phyloP scores from a whole-genome alignment of 1,140 invertebrate genomes.

The Diachasmimorpha longicaudata region DNA sequence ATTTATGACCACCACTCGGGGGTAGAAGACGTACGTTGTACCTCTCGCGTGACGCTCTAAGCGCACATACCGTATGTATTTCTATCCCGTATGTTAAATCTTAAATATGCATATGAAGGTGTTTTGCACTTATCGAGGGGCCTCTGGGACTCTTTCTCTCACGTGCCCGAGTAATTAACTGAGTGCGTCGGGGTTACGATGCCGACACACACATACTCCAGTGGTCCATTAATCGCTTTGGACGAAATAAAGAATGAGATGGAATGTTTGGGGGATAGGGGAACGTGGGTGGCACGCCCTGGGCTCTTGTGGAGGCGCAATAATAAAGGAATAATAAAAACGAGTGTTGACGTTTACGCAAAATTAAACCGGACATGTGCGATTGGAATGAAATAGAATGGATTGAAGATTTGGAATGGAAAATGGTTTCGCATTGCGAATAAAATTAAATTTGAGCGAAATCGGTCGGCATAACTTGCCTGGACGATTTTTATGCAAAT shows the following conservation, averaged over 20 bases:
- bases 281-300: conserved; percentile 2
- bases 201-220: not conserved
- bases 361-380: too few species aligned
- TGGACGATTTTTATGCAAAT: not conserved
- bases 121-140: not conserved
- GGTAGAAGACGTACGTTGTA: not conserved
- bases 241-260: not conserved
- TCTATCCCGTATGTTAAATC: not conserved
- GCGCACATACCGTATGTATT: not conserved
- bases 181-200: not conserved
- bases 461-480: not conserved
- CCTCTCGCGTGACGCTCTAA: not conserved
- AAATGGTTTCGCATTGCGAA: too few species aligned
- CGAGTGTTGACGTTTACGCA: too few species aligned
- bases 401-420: too few species aligned
- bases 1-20: not conserved
- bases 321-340: not conserved
- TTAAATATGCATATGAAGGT: conserved; percentile 2
- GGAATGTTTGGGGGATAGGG: not conserved
- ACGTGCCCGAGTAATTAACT: conserved; percentile 6
- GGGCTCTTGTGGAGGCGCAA: not conserved
- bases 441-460: not conserved
- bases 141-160: not conserved
- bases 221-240: not conserved
- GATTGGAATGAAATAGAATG: too few species aligned